Percentiles rank a stretch among this genome's conserved stretches.
Conservation (phyloP, 2,113 vertebrate genomes). For the Cygnus atratus region DNA sequence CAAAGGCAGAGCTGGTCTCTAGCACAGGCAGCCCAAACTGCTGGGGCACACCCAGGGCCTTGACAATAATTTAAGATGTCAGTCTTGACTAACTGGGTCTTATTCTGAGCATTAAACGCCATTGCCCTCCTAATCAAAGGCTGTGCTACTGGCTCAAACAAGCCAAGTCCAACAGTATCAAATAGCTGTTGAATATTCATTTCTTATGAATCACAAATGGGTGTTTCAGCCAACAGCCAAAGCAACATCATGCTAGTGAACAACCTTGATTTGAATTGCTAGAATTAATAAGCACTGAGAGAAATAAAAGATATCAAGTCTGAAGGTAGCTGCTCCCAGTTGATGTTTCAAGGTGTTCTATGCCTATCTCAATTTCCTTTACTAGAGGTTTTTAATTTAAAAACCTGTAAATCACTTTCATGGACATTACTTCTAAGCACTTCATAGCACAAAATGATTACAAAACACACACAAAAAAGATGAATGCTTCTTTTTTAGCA, state of each 20-base stretch:
- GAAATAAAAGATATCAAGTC: neutral
- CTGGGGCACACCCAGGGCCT: neutral
- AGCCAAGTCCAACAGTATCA: neutral
- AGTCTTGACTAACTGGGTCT: neutral
- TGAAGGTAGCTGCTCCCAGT: neutral
- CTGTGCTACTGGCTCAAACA: neutral
- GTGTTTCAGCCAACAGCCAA: neutral
- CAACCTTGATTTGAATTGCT: neutral
- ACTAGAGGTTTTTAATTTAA: slow-evolving; percentile 37
- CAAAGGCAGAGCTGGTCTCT: neutral
- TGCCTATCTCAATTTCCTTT: neutral
- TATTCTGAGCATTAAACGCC: neutral
- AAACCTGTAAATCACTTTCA: slow-evolving; percentile 50
- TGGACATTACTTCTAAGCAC: slow-evolving; percentile 4
- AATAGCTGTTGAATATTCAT: neutral
- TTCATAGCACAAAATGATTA: slow-evolving; percentile 7
- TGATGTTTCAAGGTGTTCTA: fast-evolving
- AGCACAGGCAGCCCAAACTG: neutral
- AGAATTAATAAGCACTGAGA: neutral
- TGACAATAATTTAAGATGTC: neutral
- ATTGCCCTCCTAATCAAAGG: neutral
- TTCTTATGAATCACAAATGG: neutral
- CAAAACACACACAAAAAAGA: slow-evolving; percentile 28
- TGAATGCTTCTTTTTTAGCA: neutral
- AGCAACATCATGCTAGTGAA: fast-evolving